A percentile compares a stretch with the other conserved stretches of the same genome.
phyloP scores from a whole-genome alignment of 2,797 vertebrate genomes.

The Anguilla pacifica region DNA sequence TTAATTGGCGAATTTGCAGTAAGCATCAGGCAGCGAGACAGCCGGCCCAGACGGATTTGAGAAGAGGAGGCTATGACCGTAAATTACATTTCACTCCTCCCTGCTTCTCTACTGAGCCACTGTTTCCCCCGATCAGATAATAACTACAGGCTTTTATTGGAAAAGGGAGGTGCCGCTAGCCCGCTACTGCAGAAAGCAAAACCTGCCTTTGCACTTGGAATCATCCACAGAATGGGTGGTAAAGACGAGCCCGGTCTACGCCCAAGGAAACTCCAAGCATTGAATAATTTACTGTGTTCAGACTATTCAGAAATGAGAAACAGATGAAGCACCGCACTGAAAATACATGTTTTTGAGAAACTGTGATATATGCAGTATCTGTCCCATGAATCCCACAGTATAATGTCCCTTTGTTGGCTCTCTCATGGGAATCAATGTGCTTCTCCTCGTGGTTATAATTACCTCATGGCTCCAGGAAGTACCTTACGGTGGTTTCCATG shows the following conservation, averaged over 20 bases:
- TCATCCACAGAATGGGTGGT: background rate
- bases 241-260: background rate
- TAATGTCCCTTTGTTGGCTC: background rate
- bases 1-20: background rate
- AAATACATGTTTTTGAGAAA: background rate
- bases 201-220: background rate
- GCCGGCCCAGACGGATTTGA: background rate
- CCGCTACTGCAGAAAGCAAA: background rate
- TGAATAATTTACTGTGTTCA: background rate
- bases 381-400: background rate
- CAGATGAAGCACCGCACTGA: background rate
- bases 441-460: background rate
- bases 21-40: background rate
- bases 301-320: background rate
- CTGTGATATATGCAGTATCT: background rate
- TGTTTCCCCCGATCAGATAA: constrained; percentile 15
- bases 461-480: constrained; percentile 15
- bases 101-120: background rate
- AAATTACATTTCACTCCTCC: constrained; percentile 14
- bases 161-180: background rate
- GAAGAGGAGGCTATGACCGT: background rate
- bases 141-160: constrained; percentile 14
- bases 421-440: background rate
- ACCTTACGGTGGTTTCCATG: constrained; percentile 28
- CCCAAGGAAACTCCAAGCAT: background rate